These are phyloP conservation scores for Sebastes minor DNA, from an alignment of 2,797 vertebrate species.

Conservation along the genomic window DNA sequence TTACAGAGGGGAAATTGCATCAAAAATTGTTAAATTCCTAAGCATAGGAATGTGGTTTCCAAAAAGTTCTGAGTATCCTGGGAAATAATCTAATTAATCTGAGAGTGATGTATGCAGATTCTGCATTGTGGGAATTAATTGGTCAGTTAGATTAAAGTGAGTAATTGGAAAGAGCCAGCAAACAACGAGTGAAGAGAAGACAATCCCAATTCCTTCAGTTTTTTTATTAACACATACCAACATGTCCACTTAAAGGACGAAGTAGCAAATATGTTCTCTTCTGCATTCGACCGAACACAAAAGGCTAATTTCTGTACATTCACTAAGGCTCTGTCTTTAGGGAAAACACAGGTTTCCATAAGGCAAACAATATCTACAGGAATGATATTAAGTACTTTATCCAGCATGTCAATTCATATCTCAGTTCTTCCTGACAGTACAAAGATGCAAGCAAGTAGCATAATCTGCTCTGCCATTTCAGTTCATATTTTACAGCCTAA, in stretches of 20 bases:
- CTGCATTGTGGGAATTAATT: neutral
- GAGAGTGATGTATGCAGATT: neutral
- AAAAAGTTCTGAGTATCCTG: neutral
- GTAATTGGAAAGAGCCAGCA: neutral
- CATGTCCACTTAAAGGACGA: conserved; percentile 91
- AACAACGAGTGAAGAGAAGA: neutral
- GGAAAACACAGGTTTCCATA: conserved; percentile 88
- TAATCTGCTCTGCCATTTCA: conserved; percentile 70
- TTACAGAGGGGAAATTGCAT: neutral
- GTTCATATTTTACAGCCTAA: conserved; percentile 62
- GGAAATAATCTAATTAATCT: neutral
- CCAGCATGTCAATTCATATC: conserved; percentile 87
- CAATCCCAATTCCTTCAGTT: conserved; percentile 78
- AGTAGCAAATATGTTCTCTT: conserved; percentile 94
- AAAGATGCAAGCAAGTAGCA: conserved; percentile 85
- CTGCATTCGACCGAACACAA: conserved; percentile 86
- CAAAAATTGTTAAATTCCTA: neutral
- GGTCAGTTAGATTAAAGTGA: neutral
- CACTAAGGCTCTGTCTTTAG: conserved; percentile 93
- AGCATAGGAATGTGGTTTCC: neutral
- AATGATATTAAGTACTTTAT: conserved; percentile 92
- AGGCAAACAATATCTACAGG: conserved; percentile 94
- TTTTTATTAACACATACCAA: conserved; percentile 95
- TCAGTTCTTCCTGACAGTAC: conserved; percentile 79
- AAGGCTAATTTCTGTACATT: conserved; percentile 93